Evolutionary conservation across 2,113 vertebrate genomes (phyloP).

Genomic region (Sorex fumeus): DNA sequence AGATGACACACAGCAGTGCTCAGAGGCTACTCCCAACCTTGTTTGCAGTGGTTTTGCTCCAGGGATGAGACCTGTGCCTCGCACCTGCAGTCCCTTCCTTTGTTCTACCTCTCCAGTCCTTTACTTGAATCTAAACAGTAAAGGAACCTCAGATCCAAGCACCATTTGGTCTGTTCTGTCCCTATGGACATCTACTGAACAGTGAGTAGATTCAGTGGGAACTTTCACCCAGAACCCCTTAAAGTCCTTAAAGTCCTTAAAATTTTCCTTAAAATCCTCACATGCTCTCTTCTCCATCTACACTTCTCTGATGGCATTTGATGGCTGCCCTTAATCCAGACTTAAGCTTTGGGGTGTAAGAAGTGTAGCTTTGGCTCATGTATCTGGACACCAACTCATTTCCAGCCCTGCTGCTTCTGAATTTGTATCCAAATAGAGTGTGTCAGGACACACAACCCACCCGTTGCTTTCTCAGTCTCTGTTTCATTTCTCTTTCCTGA

Average conservation of each 20-base stretch:
- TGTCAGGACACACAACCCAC: too few relatives aligned
- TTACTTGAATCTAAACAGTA: too few relatives aligned
- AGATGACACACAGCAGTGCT: too few relatives aligned
- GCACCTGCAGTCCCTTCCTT: too few relatives aligned
- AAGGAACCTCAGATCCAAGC: background rate
- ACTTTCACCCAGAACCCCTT: background rate
- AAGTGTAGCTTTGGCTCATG: background rate
- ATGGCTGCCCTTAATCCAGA: background rate
- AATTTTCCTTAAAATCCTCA: background rate
- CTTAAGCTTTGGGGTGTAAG: background rate
- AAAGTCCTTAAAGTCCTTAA: too few relatives aligned
- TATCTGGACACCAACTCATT: background rate
- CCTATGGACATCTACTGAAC: background rate
- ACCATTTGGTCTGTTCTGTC: background rate
- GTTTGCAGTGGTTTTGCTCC: too few relatives aligned
- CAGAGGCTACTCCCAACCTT: too few relatives aligned
- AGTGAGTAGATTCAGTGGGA: background rate
- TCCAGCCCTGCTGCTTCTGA: background rate
- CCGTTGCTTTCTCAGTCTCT: background rate
- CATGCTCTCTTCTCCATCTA: background rate
- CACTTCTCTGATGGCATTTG: background rate
- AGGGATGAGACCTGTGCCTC: too few relatives aligned
- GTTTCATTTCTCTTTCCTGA: background rate
- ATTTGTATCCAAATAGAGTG: background rate
- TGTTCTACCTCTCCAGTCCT: too few relatives aligned